These are phyloP conservation scores for Pristionchus maxplancki DNA, from an alignment of 2,888 invertebrate species.

Conservation along the genomic window DNA sequence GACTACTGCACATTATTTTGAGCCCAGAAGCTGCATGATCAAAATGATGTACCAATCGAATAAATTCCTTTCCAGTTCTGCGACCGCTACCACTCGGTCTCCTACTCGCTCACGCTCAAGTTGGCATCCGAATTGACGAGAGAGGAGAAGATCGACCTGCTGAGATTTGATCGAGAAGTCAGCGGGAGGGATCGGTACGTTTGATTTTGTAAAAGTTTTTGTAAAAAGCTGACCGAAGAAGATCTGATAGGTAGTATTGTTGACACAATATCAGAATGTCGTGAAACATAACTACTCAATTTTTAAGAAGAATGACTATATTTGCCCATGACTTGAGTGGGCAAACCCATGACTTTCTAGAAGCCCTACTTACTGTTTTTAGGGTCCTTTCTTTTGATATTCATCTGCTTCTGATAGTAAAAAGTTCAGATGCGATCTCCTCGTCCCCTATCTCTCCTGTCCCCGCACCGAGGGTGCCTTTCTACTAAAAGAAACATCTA, in stretches of 20 bases:
- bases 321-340: too few relatives aligned
- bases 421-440: not conserved
- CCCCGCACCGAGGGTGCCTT: not conserved
- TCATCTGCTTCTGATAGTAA: too few relatives aligned
- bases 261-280: too few relatives aligned
- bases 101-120: not conserved
- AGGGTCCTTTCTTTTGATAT: too few relatives aligned
- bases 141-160: slow-evolving; percentile 11
- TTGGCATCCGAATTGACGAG: not conserved
- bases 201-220: not conserved
- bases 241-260: not conserved
- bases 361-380: too few relatives aligned
- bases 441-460: not conserved
- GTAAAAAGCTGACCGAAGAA: too few relatives aligned
- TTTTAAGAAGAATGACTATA: too few relatives aligned
- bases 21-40: too few relatives aligned
- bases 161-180: slow-evolving; percentile 30
- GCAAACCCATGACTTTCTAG: too few relatives aligned
- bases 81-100: not conserved
- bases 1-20: too few relatives aligned
- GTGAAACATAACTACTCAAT: too few relatives aligned
- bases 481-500: not conserved
- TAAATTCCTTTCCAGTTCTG: not conserved
- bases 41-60: too few relatives aligned
- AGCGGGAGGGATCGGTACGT: slow-evolving; percentile 26